phyloP scores from a whole-genome alignment of 1,140 invertebrate species.

The Venustaconcha ellipsiformis region DNA sequence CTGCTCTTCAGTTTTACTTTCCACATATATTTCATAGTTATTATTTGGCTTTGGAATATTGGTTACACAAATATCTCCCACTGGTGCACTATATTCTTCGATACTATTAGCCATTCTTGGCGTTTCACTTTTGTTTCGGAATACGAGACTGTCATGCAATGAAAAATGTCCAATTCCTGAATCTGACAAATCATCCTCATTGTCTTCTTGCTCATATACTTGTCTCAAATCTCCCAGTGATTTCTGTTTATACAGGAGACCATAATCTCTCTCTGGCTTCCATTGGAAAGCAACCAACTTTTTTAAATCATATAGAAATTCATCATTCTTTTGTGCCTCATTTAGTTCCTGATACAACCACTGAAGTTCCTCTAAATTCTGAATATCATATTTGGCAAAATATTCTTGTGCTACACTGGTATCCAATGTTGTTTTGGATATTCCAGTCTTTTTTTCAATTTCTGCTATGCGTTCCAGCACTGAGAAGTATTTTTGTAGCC shows the following conservation, averaged over 20 bases:
- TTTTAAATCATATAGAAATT: slow-evolving; percentile 83
- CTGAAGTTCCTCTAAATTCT: slow-evolving; percentile 77
- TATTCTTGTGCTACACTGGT: slow-evolving; percentile 10
- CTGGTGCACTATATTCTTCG: neutral
- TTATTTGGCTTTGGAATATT: slow-evolving; percentile 48
- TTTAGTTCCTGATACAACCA: slow-evolving; percentile 83
- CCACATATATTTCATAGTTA: slow-evolving; percentile 60
- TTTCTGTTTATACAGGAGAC: slow-evolving; percentile 84
- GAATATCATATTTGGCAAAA: slow-evolving; percentile 33
- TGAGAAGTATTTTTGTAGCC: slow-evolving; percentile 87
- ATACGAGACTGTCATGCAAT: too few species aligned
- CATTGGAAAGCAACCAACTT: slow-evolving; percentile 80
- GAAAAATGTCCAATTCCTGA: too few species aligned
- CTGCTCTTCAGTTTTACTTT: slow-evolving; percentile 31
- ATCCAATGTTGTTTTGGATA: slow-evolving; percentile 6
- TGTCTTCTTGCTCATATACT: slow-evolving; percentile 41
- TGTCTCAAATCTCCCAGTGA: slow-evolving; percentile 83
- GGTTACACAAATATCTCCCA: slow-evolving; percentile 49
- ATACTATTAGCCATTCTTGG: too few species aligned
- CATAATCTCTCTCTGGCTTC: slow-evolving; percentile 78
- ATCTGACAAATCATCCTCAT: neutral
- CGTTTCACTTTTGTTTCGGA: too few species aligned
- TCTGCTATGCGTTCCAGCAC: slow-evolving; percentile 88
- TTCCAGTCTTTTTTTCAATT: slow-evolving; percentile 67
- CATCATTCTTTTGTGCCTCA: slow-evolving; percentile 83